Percentiles rank a stretch among this genome's conserved stretches.
Evolutionary conservation across 2,888 invertebrate species (phyloP).

Genomic region (Drosophila infuscata): DNA sequence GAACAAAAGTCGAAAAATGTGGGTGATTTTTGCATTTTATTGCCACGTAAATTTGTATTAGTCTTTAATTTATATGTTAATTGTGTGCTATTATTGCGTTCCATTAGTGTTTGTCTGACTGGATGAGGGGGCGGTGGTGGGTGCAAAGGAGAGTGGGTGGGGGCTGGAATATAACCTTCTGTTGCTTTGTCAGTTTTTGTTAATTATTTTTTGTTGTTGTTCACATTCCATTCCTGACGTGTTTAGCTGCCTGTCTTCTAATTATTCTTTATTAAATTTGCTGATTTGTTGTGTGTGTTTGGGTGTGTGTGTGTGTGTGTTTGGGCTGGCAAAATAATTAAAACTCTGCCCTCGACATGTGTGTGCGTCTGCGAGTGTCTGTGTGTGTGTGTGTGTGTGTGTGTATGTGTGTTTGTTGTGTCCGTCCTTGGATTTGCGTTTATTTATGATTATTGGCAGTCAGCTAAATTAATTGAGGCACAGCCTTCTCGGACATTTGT

Average conservation of each 20-base stretch:
- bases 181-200: slow-evolving; percentile 62
- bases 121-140: neutral
- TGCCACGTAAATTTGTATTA: slow-evolving; percentile 61
- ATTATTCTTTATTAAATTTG: slow-evolving; percentile 77
- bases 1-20: slow-evolving; percentile 26
- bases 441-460: slow-evolving; percentile 77
- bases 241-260: slow-evolving; percentile 48
- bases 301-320: neutral
- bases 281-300: slow-evolving; percentile 29
- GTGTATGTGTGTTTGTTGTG: slow-evolving; percentile 1
- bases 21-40: slow-evolving; percentile 60
- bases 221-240: slow-evolving; percentile 59
- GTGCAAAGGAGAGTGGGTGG: neutral
- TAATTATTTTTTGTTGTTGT: slow-evolving; percentile 65
- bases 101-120: slow-evolving; percentile 41
- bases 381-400: neutral
- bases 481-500: slow-evolving; percentile 36
- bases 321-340: slow-evolving; percentile 59
- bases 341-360: slow-evolving; percentile 50
- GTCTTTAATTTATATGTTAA: slow-evolving; percentile 78
- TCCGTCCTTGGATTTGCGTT: slow-evolving; percentile 46
- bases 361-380: neutral
- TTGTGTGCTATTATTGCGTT: slow-evolving; percentile 60
- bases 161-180: slow-evolving; percentile 37
- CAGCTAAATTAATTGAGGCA: slow-evolving; percentile 68